These are phyloP conservation scores for Polydrusus tereticollis DNA, from an alignment of 2,888 invertebrate species.

Conservation along the genomic window DNA sequence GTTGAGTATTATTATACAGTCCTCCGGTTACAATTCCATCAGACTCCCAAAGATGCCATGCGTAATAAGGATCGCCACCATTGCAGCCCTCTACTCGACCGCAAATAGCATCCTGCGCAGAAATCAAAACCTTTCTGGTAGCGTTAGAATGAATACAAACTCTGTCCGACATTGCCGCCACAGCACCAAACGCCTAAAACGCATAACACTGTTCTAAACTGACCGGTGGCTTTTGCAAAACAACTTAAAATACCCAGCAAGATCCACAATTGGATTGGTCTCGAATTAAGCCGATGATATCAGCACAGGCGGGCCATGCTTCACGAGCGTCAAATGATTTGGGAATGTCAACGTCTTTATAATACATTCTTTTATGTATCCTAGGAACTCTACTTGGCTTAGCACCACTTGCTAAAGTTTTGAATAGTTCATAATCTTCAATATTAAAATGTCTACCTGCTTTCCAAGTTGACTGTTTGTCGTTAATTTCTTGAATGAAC, in stretches of 20 bases:
- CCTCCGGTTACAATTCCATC: constrained; percentile 89
- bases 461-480: constrained; percentile 76
- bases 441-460: constrained; percentile 74
- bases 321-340: constrained; percentile 82
- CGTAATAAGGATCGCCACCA: constrained; percentile 83
- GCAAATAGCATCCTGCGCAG: constrained; percentile 40
- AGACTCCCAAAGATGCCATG: constrained; percentile 86
- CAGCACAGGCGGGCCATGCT: constrained; percentile 81
- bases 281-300: constrained; percentile 82
- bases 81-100: constrained; percentile 66
- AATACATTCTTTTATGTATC: neutral
- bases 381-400: constrained; percentile 10
- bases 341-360: constrained; percentile 65
- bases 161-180: constrained; percentile 79
- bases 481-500: constrained; percentile 70
- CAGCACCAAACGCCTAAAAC: constrained; percentile 81
- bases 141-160: constrained; percentile 43
- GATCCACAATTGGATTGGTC: constrained; percentile 92
- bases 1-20: constrained; percentile 66
- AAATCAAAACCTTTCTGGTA: constrained; percentile 27
- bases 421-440: constrained; percentile 64
- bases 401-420: constrained; percentile 36
- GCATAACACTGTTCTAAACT: neutral
- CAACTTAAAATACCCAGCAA: constrained; percentile 79
- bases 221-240: neutral